A percentile compares a stretch with the other conserved stretches of the same genome.
phyloP scores from a whole-genome alignment of 2,797 vertebrate genomes.

The Rhincodon typus region DNA sequence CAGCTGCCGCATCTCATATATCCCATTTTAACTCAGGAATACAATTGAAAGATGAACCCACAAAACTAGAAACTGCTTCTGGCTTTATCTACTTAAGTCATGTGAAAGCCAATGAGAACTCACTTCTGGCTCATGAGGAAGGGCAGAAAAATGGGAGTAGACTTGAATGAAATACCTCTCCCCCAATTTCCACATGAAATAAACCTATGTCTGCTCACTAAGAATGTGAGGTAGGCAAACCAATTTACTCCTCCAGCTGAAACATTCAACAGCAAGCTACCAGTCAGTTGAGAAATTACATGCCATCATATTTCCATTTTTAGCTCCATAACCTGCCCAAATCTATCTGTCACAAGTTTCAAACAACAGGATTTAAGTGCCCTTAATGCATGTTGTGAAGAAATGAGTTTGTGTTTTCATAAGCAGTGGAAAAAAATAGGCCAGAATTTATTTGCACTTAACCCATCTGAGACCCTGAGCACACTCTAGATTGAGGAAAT shows the following conservation, averaged over 20 bases:
- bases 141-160: too few relatives aligned
- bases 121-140: not conserved
- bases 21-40: too few relatives aligned
- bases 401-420: not conserved
- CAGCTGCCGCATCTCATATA: too few relatives aligned
- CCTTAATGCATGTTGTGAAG: constrained; percentile 23
- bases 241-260: not conserved
- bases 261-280: not conserved
- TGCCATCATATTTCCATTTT: not conserved
- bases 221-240: not conserved
- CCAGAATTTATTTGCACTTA: constrained; percentile 25
- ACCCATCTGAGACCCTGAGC: not conserved
- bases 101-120: not conserved
- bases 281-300: not conserved
- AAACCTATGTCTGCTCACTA: not conserved
- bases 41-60: not conserved
- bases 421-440: not conserved
- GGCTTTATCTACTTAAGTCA: too few relatives aligned
- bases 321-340: not conserved
- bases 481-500: not conserved
- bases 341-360: constrained; percentile 25
- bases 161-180: not conserved
- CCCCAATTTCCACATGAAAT: not conserved
- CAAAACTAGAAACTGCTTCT: not conserved
- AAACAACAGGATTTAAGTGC: constrained; percentile 17